Evolutionary conservation across 2,113 vertebrate genomes (phyloP).

Genomic region (Ifrita kowaldi): DNA sequence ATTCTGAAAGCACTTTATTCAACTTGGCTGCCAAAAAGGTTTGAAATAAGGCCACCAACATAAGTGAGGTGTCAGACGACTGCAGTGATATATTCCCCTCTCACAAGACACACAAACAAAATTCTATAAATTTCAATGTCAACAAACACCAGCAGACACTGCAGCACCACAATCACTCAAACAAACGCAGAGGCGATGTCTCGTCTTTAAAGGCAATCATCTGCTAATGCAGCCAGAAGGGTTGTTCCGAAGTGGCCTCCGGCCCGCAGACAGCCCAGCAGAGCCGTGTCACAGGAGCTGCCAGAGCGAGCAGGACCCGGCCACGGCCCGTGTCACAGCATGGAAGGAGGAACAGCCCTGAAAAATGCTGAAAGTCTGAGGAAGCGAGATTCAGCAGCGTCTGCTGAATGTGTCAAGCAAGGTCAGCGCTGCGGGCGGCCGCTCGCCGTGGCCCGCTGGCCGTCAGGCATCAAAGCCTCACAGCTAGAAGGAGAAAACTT

Average conservation of each 20-base stretch:
- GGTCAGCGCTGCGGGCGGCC: not conserved
- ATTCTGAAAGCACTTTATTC: not conserved
- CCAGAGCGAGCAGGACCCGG: rapidly evolving
- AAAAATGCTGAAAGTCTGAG: not conserved
- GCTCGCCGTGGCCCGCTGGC: rapidly evolving
- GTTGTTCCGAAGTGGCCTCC: not conserved
- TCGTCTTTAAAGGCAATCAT: not conserved
- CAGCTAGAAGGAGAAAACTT: not conserved
- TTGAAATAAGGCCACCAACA: not conserved
- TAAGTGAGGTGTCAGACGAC: not conserved
- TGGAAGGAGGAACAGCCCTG: not conserved
- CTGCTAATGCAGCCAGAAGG: not conserved
- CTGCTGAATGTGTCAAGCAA: not conserved
- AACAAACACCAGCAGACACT: not conserved
- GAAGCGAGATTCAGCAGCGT: not conserved
- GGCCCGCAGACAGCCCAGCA: not conserved
- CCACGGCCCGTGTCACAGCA: not conserved
- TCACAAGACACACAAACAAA: not conserved
- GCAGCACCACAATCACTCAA: not conserved
- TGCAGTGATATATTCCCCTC: not conserved
- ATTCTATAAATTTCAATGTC: not conserved
- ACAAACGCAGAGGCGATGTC: not conserved
- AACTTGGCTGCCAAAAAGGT: not conserved
- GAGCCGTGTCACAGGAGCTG: not conserved
- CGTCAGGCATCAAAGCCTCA: not conserved